Percentiles rank a stretch among this genome's conserved stretches.
Evolutionary conservation across 2,113 vertebrate species (phyloP).

Genomic region (Elaphurus davidianus): DNA sequence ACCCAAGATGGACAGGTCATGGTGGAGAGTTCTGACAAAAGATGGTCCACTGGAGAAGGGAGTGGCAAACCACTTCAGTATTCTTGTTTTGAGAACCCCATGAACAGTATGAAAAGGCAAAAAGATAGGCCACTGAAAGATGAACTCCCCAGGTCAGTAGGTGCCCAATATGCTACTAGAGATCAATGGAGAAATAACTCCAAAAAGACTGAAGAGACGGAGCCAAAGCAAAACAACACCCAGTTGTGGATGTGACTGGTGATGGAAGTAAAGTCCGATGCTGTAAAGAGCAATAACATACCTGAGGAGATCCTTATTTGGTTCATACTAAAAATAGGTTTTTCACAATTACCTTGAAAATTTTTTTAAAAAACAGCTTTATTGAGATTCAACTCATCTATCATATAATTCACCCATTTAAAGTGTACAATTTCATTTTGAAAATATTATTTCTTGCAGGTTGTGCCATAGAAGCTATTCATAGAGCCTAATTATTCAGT

Average conservation of each 20-base stretch:
- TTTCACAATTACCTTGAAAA: slow-evolving; percentile 6
- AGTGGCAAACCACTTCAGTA: not conserved
- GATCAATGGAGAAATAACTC: not conserved
- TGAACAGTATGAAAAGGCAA: not conserved
- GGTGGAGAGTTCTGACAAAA: not conserved
- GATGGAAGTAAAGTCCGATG: not conserved
- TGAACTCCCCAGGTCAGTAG: not conserved
- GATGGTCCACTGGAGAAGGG: not conserved
- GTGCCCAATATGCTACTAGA: not conserved
- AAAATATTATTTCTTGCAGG: not conserved
- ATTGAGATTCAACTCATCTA: not conserved
- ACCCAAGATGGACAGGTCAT: not conserved
- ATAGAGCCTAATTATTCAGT: not conserved
- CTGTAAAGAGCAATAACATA: not conserved
- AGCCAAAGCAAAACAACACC: not conserved
- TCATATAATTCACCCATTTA: not conserved
- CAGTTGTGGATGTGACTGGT: not conserved
- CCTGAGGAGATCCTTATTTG: not conserved
- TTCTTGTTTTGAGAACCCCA: not conserved
- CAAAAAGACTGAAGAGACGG: not conserved
- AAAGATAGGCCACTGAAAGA: not conserved
- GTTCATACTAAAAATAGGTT: not conserved
- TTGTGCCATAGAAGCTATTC: not conserved
- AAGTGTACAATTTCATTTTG: not conserved
- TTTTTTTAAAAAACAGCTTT: not conserved